Conservation (phyloP, 2,113 vertebrate species). For the Ginglymostoma cirratum region DNA sequence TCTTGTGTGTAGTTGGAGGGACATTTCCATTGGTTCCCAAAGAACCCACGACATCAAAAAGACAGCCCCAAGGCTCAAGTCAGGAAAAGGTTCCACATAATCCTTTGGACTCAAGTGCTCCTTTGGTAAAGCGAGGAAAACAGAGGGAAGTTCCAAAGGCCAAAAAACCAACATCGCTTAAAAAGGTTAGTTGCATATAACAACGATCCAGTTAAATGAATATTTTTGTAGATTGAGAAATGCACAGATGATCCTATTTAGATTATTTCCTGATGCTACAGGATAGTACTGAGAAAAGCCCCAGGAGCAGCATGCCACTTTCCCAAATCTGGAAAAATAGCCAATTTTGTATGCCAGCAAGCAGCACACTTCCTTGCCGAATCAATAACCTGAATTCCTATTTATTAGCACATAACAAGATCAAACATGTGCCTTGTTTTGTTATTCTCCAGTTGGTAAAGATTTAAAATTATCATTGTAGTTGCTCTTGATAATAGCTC, state of each 20-base stretch:
- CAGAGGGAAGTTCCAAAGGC: conserved; percentile 89
- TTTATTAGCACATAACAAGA: neutral
- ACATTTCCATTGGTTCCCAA: conserved; percentile 75
- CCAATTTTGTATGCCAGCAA: neutral
- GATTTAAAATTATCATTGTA: neutral
- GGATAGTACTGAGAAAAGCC: neutral
- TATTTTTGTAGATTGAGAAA: neutral
- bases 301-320: neutral
- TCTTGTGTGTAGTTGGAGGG: conserved; percentile 69
- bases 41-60: conserved; percentile 57
- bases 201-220: neutral
- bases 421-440: neutral
- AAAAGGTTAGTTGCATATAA: conserved; percentile 61
- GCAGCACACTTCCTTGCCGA: neutral
- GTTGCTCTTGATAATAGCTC: neutral
- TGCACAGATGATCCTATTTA: neutral
- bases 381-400: neutral
- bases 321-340: neutral
- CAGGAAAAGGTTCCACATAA: conserved; percentile 81
- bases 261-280: neutral
- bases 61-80: conserved; percentile 53
- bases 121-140: conserved; percentile 90
- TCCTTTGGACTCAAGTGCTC: conserved; percentile 88
- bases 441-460: neutral
- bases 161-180: conserved; percentile 89